A percentile compares a stretch with the other conserved stretches of the same genome.
These are phyloP conservation scores for Andrena bicolor DNA, from an alignment of 2,888 invertebrate genomes.

Conservation along the genomic window DNA sequence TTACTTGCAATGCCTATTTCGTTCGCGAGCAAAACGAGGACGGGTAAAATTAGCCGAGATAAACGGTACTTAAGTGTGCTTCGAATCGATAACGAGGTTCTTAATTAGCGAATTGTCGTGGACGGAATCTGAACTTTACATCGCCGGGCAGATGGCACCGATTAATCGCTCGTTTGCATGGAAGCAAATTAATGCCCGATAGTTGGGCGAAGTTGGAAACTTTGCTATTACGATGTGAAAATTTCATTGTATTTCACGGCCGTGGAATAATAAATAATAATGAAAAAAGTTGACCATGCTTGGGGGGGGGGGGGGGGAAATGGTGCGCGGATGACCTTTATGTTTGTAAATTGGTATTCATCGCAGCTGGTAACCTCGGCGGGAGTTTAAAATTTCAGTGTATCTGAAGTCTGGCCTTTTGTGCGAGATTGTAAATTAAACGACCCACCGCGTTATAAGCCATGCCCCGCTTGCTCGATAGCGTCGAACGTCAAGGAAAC, in stretches of 20 bases:
- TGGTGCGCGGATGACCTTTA: slow-evolving; percentile 8
- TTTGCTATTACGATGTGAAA: not conserved
- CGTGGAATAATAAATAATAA: slow-evolving; percentile 26
- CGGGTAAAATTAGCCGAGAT: not conserved
- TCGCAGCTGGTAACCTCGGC: slow-evolving; percentile 3
- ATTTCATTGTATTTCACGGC: not conserved
- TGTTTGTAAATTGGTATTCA: slow-evolving; percentile 40
- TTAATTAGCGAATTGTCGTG: not conserved
- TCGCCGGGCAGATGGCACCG: not conserved
- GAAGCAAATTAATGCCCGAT: not conserved
- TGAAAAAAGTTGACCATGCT: not conserved
- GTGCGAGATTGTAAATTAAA: slow-evolving; percentile 39
- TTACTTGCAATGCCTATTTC: not conserved
- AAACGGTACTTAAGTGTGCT: not conserved
- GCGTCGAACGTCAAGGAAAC: slow-evolving; percentile 22
- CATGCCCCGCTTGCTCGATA: slow-evolving; percentile 27
- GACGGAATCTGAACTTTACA: not conserved
- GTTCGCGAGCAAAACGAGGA: not conserved
- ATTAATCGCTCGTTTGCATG: not conserved
- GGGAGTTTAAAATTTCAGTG: slow-evolving; percentile 25
- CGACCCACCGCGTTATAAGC: not conserved
- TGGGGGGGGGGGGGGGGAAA: no score
- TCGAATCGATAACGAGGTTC: not conserved
- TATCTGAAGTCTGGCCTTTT: slow-evolving; percentile 10
- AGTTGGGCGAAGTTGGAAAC: not conserved